Conservation (phyloP, 2,888 invertebrate genomes). For the Abrostola tripartita region DNA sequence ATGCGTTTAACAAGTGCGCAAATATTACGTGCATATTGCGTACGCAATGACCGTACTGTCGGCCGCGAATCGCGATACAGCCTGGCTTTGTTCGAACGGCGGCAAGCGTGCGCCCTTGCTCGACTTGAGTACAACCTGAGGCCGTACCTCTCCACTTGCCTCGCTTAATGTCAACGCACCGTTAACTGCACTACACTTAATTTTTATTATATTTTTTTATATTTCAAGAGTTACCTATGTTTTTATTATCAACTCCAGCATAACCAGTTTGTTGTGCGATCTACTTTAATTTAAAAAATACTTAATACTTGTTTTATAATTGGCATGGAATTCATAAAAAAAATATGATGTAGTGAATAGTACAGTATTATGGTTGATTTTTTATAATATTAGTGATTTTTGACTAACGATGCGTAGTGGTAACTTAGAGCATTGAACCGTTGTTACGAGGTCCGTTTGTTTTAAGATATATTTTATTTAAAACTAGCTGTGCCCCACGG, state of each 20-base stretch:
- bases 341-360: not conserved
- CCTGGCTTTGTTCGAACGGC: slow-evolving; percentile 57
- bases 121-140: slow-evolving; percentile 74
- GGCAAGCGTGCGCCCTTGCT: slow-evolving; percentile 72
- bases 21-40: slow-evolving; percentile 59
- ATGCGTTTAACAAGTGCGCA: slow-evolving; percentile 38
- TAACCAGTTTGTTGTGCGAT: slow-evolving; percentile 36
- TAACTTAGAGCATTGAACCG: too few species aligned
- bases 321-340: not conserved
- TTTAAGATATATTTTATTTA: too few species aligned
- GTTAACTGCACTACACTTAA: slow-evolving; percentile 51
- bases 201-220: slow-evolving; percentile 58
- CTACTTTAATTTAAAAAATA: not conserved
- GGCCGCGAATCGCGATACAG: slow-evolving; percentile 37
- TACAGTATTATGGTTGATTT: not conserved
- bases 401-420: too few species aligned
- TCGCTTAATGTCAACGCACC: slow-evolving; percentile 77
- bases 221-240: slow-evolving; percentile 50
- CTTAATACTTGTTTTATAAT: slow-evolving; percentile 2
- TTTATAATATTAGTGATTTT: too few species aligned
- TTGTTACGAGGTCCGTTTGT: too few species aligned
- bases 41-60: slow-evolving; percentile 49
- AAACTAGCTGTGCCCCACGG: too few species aligned
- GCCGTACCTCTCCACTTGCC: slow-evolving; percentile 74
- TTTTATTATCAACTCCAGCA: slow-evolving; percentile 48